A percentile compares a stretch with the other conserved stretches of the same genome.
Evolutionary conservation across 2,113 vertebrate genomes (phyloP).

Genomic region (Pao palembangensis): DNA sequence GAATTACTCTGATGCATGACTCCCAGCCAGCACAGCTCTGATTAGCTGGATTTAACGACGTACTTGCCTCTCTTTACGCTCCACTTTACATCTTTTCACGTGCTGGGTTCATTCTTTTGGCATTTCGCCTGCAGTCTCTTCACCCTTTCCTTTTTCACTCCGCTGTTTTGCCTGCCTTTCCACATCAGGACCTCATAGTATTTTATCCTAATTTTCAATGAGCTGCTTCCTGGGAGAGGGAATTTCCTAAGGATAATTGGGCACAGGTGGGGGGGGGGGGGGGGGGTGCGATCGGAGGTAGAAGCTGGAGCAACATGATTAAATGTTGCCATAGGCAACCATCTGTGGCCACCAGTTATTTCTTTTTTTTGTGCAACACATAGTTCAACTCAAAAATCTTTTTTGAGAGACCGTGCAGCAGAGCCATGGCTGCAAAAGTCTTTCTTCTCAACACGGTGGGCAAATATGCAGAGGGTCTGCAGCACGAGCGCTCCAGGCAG

Average conservation of each 20-base stretch:
- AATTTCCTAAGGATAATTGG: constrained; percentile 71
- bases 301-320: neutral
- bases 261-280: constrained; percentile 63
- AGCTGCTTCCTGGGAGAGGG: constrained; percentile 51
- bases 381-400: too few species aligned
- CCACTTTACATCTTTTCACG: constrained; percentile 4
- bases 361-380: too few species aligned
- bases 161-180: constrained; percentile 9
- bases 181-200: constrained; percentile 38
- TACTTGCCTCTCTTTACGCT: constrained; percentile 24
- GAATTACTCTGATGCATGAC: constrained; percentile 45
- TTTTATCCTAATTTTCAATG: constrained; percentile 50
- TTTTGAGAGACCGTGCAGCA: too few species aligned
- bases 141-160: too few species aligned
- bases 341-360: constrained; percentile 21
- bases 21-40: constrained; percentile 48
- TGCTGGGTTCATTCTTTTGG: constrained; percentile 1
- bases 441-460: constrained; percentile 55
- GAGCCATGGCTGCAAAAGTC: too few species aligned
- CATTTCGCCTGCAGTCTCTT: neutral
- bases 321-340: neutral
- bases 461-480: constrained; percentile 58
- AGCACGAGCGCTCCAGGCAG: constrained; percentile 67
- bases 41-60: constrained; percentile 51
- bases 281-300: neutral